A percentile compares a stretch with the other conserved stretches of the same genome.
Conservation (phyloP, 1,140 invertebrate genomes). For the Drosophila varians region DNA sequence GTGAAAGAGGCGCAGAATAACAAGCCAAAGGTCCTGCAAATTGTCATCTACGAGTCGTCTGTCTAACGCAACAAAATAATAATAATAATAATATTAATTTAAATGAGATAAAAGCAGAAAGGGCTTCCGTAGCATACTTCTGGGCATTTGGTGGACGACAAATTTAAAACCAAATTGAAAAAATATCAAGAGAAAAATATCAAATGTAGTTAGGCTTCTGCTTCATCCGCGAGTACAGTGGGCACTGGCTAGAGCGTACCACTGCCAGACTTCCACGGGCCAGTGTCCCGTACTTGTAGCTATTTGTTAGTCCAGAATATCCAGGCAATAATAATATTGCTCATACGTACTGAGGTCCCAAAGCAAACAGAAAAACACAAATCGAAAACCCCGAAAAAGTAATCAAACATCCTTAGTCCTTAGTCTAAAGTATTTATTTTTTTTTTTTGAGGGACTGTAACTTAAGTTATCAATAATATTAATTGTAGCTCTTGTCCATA, state of each 20-base stretch:
- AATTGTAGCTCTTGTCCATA: slow-evolving; percentile 41
- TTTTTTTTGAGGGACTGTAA: slow-evolving; percentile 45
- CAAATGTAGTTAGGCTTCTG: slow-evolving; percentile 52
- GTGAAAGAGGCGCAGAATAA: slow-evolving; percentile 83
- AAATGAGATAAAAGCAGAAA: background rate
- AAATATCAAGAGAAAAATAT: slow-evolving; percentile 47
- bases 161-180: background rate
- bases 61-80: too few species aligned
- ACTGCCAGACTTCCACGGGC: slow-evolving; percentile 58
- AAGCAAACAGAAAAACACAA: slow-evolving; percentile 3
- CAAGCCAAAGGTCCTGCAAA: slow-evolving; percentile 89
- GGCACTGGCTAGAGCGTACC: slow-evolving; percentile 16
- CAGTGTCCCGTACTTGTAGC: slow-evolving; percentile 43
- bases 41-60: slow-evolving; percentile 93
- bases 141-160: slow-evolving; percentile 4
- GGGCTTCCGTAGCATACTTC: slow-evolving; percentile 47
- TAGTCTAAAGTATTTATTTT: slow-evolving; percentile 4
- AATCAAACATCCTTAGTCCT: slow-evolving; percentile 18
- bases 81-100: background rate
- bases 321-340: slow-evolving; percentile 68
- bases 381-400: background rate
- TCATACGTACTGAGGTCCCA: slow-evolving; percentile 66
- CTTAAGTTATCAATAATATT: slow-evolving; percentile 43
- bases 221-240: slow-evolving; percentile 24
- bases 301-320: slow-evolving; percentile 67